These are phyloP conservation scores for Antechinus flavipes DNA, from an alignment of 2,113 vertebrate species.

Conservation along the genomic window DNA sequence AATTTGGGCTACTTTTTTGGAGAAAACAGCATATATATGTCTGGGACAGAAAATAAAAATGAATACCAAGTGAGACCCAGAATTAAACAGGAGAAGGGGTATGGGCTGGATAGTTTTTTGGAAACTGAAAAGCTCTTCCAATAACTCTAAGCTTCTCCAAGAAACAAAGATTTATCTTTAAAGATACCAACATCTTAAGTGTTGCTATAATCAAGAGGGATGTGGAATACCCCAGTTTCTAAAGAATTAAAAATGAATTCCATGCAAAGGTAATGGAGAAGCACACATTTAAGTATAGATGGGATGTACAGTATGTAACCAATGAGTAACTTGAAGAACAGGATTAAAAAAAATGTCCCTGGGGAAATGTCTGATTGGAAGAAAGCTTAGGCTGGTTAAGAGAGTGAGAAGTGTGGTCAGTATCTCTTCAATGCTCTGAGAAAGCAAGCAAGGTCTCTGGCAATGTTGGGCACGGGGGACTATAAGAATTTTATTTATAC, in stretches of 20 bases:
- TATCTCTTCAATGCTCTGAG: neutral
- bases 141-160: neutral
- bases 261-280: neutral
- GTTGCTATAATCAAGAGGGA: neutral
- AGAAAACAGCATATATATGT: neutral
- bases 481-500: too few species aligned
- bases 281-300: neutral
- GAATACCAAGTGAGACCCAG: neutral
- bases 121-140: neutral
- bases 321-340: neutral
- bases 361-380: neutral
- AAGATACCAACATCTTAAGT: neutral
- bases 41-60: neutral
- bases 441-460: conserved; percentile 26
- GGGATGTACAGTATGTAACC: neutral
- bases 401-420: neutral
- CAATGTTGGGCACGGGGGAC: neutral
- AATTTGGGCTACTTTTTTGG: neutral
- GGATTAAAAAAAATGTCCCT: neutral
- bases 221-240: neutral
- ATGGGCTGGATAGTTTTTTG: neutral
- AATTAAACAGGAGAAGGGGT: neutral
- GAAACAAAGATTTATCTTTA: neutral
- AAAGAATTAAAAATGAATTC: neutral
- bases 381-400: neutral